Percentiles rank a stretch among this genome's conserved stretches.
Conservation (phyloP, 2,113 vertebrate species). For the Marcusenius ussheri region DNA sequence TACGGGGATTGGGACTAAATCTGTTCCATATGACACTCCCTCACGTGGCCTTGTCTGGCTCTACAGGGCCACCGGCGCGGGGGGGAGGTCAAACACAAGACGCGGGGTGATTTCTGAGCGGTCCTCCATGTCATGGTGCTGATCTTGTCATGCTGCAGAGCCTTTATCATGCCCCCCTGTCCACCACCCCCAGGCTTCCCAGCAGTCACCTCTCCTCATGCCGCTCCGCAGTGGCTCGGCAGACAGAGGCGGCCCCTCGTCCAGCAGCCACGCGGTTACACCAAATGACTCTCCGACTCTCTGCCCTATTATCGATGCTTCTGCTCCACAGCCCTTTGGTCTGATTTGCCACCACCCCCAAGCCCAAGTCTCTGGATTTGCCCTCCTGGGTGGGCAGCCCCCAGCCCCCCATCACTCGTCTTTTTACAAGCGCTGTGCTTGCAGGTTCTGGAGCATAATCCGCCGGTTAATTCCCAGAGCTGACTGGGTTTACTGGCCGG, state of each 20-base stretch:
- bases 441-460: conserved; percentile 60
- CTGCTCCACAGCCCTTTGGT: not conserved
- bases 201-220: not conserved
- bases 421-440: conserved; percentile 45
- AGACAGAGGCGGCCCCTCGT: not conserved
- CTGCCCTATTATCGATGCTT: not conserved
- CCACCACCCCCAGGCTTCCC: not conserved
- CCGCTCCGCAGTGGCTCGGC: not conserved
- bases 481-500: conserved; percentile 56
- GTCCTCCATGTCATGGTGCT: conserved; percentile 59
- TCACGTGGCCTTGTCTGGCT: conserved; percentile 75
- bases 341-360: not conserved
- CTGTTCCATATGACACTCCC: conserved; percentile 88
- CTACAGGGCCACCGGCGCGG: not conserved
- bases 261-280: not conserved
- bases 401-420: conserved; percentile 32
- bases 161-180: conserved; percentile 32
- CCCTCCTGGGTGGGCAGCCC: conserved; percentile 66
- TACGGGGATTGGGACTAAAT: conserved; percentile 73
- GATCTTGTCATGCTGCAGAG: conserved; percentile 52
- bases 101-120: conserved; percentile 16
- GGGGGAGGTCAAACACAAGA: not conserved
- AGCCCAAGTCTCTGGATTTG: conserved; percentile 7
- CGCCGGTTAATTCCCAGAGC: conserved; percentile 55
- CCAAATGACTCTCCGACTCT: not conserved